phyloP scores from a whole-genome alignment of 2,888 invertebrate species.

The Zaprionus bogoriensis region DNA sequence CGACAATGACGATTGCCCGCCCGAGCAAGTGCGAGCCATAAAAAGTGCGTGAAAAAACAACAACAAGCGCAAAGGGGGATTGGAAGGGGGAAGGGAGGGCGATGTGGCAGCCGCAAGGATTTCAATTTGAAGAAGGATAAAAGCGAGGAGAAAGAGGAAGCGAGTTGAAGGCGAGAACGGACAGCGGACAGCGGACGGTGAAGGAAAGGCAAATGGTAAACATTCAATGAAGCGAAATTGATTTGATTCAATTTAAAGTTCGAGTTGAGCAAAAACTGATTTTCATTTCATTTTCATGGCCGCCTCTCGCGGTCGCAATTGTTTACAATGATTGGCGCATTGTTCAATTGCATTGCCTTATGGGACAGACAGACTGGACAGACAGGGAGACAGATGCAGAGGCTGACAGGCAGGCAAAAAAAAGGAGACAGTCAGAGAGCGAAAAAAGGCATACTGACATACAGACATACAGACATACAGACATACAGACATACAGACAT shows the following conservation, averaged over 20 bases:
- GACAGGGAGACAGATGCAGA: not conserved
- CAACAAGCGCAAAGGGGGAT: not conserved
- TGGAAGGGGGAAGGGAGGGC: not conserved
- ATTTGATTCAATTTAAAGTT: constrained; percentile 73
- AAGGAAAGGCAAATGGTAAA: constrained; percentile 58
- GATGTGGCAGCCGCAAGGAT: not conserved
- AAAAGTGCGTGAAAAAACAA: constrained; percentile 34
- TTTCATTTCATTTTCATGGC: constrained; percentile 50
- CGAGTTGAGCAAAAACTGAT: constrained; percentile 42
- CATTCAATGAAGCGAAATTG: constrained; percentile 73
- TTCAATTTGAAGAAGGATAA: not conserved
- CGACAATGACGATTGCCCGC: not conserved
- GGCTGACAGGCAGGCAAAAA: too few species aligned
- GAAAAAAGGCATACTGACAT: too few species aligned
- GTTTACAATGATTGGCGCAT: constrained; percentile 61
- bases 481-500: too few species aligned
- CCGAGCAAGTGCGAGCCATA: constrained; percentile 15
- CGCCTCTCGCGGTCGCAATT: constrained; percentile 49
- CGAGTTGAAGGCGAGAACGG: not conserved
- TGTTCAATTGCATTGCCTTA: constrained; percentile 51
- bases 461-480: too few species aligned
- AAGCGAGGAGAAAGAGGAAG: not conserved
- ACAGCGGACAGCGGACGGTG: not conserved
- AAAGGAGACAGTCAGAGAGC: too few species aligned
- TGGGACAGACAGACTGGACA: constrained; percentile 7